Evolutionary conservation across 2,797 vertebrate species (phyloP).

Genomic region (Loris lydekkerianus): DNA sequence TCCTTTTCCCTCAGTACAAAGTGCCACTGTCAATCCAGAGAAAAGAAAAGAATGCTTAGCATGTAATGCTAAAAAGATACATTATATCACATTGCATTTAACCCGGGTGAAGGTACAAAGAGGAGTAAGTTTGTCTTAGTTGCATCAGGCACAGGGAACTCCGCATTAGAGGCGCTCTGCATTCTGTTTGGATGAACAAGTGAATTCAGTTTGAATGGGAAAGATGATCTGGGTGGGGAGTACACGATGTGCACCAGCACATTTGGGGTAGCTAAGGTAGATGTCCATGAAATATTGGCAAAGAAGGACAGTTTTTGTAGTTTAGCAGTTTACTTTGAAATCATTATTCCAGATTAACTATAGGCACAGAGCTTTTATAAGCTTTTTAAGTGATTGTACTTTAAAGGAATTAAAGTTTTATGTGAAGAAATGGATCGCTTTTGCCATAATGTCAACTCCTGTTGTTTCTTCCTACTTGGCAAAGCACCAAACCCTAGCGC

Average conservation of each 20-base stretch:
- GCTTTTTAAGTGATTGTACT: background rate
- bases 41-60: constrained; percentile 5
- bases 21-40: background rate
- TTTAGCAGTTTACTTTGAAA: constrained; percentile 41
- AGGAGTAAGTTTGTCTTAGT: background rate
- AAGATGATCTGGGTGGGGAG: background rate
- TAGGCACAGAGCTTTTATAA: background rate
- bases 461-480: background rate
- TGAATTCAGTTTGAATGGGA: background rate
- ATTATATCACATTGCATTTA: background rate
- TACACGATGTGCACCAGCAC: background rate
- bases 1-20: background rate
- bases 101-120: background rate
- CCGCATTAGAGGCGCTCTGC: background rate
- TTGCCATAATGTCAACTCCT: background rate
- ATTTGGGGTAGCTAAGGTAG: background rate
- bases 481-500: background rate
- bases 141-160: background rate
- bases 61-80: background rate
- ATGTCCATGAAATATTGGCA: background rate
- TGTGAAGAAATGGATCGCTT: constrained; percentile 16
- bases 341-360: background rate
- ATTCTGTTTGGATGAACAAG: background rate
- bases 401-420: background rate
- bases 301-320: background rate